Conservation (phyloP, 2,888 invertebrate species). For the Polietes domitor region DNA sequence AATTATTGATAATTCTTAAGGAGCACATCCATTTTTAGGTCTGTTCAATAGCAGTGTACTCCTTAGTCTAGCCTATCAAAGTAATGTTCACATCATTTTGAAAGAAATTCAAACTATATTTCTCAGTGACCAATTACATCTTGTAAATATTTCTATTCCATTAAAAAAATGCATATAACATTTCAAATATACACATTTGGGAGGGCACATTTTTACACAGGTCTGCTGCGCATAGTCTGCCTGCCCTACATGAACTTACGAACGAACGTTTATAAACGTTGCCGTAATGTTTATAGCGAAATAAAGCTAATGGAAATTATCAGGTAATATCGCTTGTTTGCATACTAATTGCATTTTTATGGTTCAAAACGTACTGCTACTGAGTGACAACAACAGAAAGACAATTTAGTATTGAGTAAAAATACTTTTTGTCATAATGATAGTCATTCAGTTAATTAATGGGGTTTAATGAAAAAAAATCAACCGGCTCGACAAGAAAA, state of each 20-base stretch:
- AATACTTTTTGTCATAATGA: constrained; percentile 62
- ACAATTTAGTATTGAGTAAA: constrained; percentile 5
- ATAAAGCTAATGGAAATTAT: constrained; percentile 59
- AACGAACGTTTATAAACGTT: background rate
- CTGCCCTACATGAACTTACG: background rate
- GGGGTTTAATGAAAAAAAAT: constrained; percentile 43
- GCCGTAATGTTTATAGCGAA: constrained; percentile 19
- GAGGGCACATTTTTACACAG: background rate
- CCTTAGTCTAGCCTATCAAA: too few species aligned
- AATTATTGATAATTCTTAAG: too few species aligned
- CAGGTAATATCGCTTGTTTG: constrained; percentile 59
- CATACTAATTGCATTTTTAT: constrained; percentile 55
- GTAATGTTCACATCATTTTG: too few species aligned
- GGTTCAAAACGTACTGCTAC: background rate
- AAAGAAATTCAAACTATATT: too few species aligned
- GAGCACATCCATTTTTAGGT: too few species aligned
- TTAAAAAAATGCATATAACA: too few species aligned
- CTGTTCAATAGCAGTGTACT: too few species aligned
- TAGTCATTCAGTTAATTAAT: constrained; percentile 60
- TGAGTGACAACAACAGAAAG: background rate
- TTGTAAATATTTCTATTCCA: too few species aligned
- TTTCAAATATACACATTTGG: background rate
- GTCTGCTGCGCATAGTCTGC: background rate
- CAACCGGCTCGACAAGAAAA: background rate
- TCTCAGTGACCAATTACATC: too few species aligned